phyloP scores from a whole-genome alignment of 2,888 invertebrate genomes.

The Drosophila flavopinicola region DNA sequence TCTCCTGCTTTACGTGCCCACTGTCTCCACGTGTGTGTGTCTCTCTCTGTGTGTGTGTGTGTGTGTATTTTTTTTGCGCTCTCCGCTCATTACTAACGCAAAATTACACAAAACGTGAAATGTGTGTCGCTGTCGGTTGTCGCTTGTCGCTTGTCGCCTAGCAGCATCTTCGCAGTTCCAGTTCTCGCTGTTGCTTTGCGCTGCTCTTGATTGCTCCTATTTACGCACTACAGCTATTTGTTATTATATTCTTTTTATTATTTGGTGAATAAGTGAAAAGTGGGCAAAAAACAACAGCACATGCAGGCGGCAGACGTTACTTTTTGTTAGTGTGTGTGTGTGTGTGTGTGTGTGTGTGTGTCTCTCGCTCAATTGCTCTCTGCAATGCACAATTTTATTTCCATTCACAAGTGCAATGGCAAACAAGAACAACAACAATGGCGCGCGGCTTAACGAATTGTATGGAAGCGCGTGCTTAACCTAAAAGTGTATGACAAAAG shows the following conservation, averaged over 20 bases:
- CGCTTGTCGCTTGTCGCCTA: slow-evolving; percentile 6
- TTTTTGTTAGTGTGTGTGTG: slow-evolving; percentile 5
- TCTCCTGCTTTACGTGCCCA: slow-evolving; percentile 29
- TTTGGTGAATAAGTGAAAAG: slow-evolving; percentile 18
- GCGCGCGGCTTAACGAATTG: slow-evolving; percentile 54
- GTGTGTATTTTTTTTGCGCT: slow-evolving; percentile 40
- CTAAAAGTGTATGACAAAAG: slow-evolving; percentile 71
- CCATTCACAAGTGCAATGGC: slow-evolving; percentile 55
- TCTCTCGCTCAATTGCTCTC: slow-evolving; percentile 43
- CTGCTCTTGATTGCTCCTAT: slow-evolving; percentile 43
- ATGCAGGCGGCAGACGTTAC: background rate
- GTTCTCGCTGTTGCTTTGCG: slow-evolving; percentile 49
- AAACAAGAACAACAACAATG: slow-evolving; percentile 44
- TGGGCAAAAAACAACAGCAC: background rate
- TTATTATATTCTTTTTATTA: slow-evolving; percentile 6
- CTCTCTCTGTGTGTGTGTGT: slow-evolving; percentile 4
- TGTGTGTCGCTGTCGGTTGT: slow-evolving; percentile 42
- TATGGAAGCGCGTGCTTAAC: slow-evolving; percentile 75
- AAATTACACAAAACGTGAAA: slow-evolving; percentile 61
- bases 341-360: slow-evolving; percentile 8
- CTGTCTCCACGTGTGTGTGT: background rate
- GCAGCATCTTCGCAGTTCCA: slow-evolving; percentile 27
- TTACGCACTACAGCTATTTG: slow-evolving; percentile 3
- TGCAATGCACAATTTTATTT: slow-evolving; percentile 47
- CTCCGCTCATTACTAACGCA: slow-evolving; percentile 52